phyloP scores from a whole-genome alignment of 2,888 invertebrate genomes.

The Scaptomyza flava region DNA sequence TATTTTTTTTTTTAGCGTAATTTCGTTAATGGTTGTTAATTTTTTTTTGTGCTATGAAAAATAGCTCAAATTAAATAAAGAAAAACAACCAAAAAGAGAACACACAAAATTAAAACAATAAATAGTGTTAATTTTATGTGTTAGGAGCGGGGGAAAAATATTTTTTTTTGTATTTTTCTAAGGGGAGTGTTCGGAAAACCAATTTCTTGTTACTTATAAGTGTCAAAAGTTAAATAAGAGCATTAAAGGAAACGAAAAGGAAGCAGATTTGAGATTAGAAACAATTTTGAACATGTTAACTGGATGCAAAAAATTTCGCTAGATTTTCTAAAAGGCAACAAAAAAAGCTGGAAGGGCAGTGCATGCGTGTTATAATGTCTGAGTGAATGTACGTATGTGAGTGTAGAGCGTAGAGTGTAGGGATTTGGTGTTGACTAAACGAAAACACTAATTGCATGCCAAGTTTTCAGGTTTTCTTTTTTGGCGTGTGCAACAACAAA shows the following conservation, averaged over 20 bases:
- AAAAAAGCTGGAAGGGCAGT: constrained; percentile 53
- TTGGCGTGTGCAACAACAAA: constrained; percentile 33
- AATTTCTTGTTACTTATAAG: constrained; percentile 17
- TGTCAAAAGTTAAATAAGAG: constrained; percentile 15
- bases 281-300: constrained; percentile 20
- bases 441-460: constrained; percentile 52
- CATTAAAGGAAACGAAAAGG: not conserved
- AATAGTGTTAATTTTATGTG: constrained; percentile 15
- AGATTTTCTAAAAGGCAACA: constrained; percentile 20
- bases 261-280: constrained; percentile 17
- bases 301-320: constrained; percentile 37
- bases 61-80: constrained; percentile 19
- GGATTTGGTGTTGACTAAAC: constrained; percentile 22
- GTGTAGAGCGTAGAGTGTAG: constrained; percentile 6
- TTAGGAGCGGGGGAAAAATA: constrained; percentile 23
- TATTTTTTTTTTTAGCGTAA: constrained; percentile 27
- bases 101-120: constrained; percentile 10
- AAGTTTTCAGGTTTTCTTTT: constrained; percentile 20
- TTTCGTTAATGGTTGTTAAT: constrained; percentile 19
- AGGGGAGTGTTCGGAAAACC: constrained; percentile 19
- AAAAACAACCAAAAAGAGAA: constrained; percentile 5
- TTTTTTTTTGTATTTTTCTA: constrained; percentile 2
- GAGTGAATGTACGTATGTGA: constrained; percentile 13
- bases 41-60: constrained; percentile 14
- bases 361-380: constrained; percentile 34